Percentiles rank a stretch among this genome's conserved stretches.
phyloP scores from a whole-genome alignment of 2,888 invertebrate species.

The Drosophila kanekoi region DNA sequence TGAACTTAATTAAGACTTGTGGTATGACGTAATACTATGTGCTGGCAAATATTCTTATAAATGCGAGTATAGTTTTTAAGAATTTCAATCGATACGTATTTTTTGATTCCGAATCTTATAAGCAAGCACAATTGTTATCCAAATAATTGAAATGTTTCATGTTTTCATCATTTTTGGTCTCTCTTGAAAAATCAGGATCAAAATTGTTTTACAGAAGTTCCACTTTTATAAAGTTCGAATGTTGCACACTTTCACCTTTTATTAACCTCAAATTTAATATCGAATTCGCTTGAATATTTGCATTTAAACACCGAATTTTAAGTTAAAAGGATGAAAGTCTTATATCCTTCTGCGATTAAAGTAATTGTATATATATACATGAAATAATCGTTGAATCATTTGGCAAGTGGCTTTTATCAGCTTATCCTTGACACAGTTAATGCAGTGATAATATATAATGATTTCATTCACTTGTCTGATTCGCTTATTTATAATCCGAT shows the following conservation, averaged over 20 bases:
- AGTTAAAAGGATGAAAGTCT: not conserved
- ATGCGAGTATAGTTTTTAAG: not conserved
- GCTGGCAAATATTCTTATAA: not conserved
- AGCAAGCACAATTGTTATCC: too few species aligned
- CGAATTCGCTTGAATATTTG: too few species aligned
- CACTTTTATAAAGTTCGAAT: not conserved
- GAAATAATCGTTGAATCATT: not conserved
- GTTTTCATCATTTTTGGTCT: not conserved
- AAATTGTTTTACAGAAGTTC: not conserved
- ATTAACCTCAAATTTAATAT: not conserved
- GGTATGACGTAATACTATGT: constrained; percentile 56
- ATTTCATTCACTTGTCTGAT: constrained; percentile 13
- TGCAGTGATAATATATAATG: constrained; percentile 5
- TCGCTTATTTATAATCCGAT: not conserved
- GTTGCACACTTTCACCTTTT: not conserved
- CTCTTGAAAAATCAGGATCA: not conserved
- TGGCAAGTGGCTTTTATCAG: not conserved
- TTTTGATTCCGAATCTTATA: too few species aligned
- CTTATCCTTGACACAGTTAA: constrained; percentile 20
- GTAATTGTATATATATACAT: not conserved
- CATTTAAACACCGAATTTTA: too few species aligned
- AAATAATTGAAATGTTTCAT: not conserved
- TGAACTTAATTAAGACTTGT: constrained; percentile 18
- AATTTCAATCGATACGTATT: not conserved
- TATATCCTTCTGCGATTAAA: not conserved